These are phyloP conservation scores for Esox masquinongy DNA, from an alignment of 2,797 vertebrate species.

Conservation along the genomic window DNA sequence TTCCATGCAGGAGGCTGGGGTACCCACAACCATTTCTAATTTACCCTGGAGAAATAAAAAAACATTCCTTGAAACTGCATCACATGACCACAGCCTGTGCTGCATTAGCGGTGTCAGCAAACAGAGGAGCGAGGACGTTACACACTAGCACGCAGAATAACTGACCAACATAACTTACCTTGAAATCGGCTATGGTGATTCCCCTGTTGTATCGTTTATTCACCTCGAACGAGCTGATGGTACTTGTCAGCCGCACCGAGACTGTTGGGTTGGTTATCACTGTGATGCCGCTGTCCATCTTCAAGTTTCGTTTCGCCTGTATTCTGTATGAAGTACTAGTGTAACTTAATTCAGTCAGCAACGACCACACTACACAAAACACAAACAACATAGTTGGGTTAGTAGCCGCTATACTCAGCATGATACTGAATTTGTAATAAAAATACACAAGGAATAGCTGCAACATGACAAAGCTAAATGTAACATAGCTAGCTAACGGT, in stretches of 20 bases:
- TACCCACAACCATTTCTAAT: constrained; percentile 86
- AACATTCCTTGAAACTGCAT: background rate
- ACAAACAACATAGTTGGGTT: background rate
- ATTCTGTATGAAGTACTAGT: background rate
- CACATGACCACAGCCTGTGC: background rate
- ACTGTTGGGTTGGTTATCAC: constrained; percentile 76
- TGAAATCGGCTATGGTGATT: constrained; percentile 83
- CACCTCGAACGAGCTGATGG: constrained; percentile 76
- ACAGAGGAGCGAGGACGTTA: background rate
- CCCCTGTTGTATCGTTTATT: constrained; percentile 80
- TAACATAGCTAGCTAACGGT: background rate
- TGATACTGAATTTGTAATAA: background rate
- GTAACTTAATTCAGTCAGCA: background rate
- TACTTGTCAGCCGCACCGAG: constrained; percentile 82
- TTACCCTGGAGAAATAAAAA: constrained; percentile 72
- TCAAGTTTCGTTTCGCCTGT: constrained; percentile 10
- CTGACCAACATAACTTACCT: constrained; percentile 68
- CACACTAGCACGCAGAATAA: background rate
- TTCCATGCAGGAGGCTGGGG: constrained; percentile 81
- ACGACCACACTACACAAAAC: background rate
- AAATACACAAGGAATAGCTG: background rate
- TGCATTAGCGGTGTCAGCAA: background rate
- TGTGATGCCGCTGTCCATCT: constrained; percentile 75
- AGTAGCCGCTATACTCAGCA: background rate
- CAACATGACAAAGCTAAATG: background rate